Evolutionary conservation across 2,113 vertebrate genomes (phyloP), one percentile per base, ranked within the genome.

Genomic region (Psophia crepitans): DNA sequence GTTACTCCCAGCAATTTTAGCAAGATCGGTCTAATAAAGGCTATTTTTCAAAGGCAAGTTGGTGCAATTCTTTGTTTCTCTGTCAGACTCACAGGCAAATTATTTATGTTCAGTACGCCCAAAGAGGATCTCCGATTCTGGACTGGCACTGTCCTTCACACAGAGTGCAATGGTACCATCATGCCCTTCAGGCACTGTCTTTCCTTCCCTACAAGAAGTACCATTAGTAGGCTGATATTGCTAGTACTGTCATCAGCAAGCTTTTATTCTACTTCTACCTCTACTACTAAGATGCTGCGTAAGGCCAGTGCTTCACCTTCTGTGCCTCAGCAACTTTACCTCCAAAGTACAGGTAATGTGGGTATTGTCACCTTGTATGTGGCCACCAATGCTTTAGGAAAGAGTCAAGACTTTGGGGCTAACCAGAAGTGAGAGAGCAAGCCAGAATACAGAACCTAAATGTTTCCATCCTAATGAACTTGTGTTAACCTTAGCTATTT

Each of bases 1-100:
- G 60, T 95, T 96, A 87, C 86, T 96, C 80, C 74, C 54, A 91
- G 77, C 65, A 87, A 84, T 92, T 89, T 95, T 85, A 89, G 53
- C 56, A 84, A 75, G 69, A 81, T 32, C 33, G 12, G 56, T 64
- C 71, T 92, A 93, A 94, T 80, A 84, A 94, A 83, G 28, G 48
- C 51, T 39, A 82, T 95, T 89, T 95, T 95, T 96, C 90, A 86
- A 89, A 90, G 51, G 60, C 32, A 39, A 90, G 48, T 54, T 70
- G 43, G 32, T 84, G 71, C 19, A 63, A 64, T 75, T 81, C 82
- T 90, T 96, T 95, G 56, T 93, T 95, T 96, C 71, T 75, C 78
- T 8, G 3, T 60, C 41, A 61, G 46, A 63, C 33, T 76, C 1
- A 0, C 12, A 30, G 49, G 39, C 32, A 61, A 94, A 90, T 77